These are phyloP conservation scores for Oeneis ivallda DNA, from an alignment of 2,888 invertebrate species.

Conservation along the genomic window DNA sequence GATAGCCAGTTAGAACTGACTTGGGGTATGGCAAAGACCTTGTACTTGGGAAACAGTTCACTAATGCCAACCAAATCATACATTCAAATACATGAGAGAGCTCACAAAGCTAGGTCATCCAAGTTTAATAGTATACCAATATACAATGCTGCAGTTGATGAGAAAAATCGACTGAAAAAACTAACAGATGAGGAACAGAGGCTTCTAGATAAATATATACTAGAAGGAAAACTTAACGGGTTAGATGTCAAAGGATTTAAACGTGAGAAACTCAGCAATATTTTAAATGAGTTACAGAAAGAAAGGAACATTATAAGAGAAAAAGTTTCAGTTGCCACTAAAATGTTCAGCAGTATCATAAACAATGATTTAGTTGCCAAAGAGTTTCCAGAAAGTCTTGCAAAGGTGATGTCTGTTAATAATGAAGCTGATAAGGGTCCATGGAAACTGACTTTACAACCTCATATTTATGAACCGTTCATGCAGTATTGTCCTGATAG, in stretches of 20 bases:
- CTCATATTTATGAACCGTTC: constrained; percentile 87
- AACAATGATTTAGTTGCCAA: constrained; percentile 84
- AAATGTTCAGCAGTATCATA: constrained; percentile 85
- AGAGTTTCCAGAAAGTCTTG: constrained; percentile 87
- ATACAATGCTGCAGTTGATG: constrained; percentile 85
- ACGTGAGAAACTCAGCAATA: constrained; percentile 64
- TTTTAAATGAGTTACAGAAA: constrained; percentile 78
- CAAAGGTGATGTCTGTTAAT: constrained; percentile 85
- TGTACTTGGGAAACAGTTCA: constrained; percentile 90
- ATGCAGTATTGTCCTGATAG: constrained; percentile 93
- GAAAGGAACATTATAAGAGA: constrained; percentile 84
- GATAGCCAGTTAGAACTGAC: constrained; percentile 89
- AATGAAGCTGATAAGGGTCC: constrained; percentile 86
- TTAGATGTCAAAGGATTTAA: constrained; percentile 83
- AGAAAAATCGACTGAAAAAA: constrained; percentile 68
- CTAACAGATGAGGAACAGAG: constrained; percentile 84
- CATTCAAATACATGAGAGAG: constrained; percentile 89
- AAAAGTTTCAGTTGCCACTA: constrained; percentile 85
- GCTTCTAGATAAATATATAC: constrained; percentile 87
- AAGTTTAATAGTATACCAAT: constrained; percentile 88
- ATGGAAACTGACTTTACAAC: constrained; percentile 91
- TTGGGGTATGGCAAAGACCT: constrained; percentile 92
- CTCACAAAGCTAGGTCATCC: constrained; percentile 86
- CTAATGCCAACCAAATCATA: constrained; percentile 91
- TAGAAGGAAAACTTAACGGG: constrained; percentile 93